These are phyloP conservation scores for Pygoscelis adeliae DNA, from an alignment of 2,113 vertebrate species.

Conservation along the genomic window DNA sequence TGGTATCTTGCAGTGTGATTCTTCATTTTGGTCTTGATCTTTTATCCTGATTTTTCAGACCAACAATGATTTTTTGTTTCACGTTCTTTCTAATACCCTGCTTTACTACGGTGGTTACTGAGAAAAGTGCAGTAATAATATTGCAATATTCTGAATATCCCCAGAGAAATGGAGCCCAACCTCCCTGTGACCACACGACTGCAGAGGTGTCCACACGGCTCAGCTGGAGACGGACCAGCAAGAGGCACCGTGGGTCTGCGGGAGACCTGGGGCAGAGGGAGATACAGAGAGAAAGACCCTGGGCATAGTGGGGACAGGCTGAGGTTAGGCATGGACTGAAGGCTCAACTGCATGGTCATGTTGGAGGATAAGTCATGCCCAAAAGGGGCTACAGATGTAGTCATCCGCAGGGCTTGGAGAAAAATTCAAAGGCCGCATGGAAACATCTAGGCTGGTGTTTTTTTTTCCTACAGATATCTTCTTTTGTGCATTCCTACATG, in stretches of 20 bases:
- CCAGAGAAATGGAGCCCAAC: neutral
- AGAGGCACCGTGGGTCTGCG: rapidly evolving
- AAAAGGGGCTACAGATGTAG: neutral
- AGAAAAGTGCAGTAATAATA: neutral
- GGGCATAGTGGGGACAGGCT: neutral
- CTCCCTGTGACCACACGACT: rapidly evolving
- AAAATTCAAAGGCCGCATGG: neutral
- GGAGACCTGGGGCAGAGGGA: neutral
- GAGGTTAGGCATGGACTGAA: neutral
- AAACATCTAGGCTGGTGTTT: neutral
- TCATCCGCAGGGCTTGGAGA: neutral
- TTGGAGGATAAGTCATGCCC: neutral
- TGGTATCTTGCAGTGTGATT: neutral
- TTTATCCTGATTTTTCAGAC: neutral
- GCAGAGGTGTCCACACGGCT: neutral
- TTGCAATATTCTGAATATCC: neutral
- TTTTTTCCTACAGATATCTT: too few species aligned
- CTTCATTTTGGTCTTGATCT: neutral
- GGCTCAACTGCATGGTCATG: neutral
- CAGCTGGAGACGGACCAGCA: neutral
- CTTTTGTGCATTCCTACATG: neutral
- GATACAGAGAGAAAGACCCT: too few species aligned
- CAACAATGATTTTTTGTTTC: neutral
- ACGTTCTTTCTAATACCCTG: neutral
- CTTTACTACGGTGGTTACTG: neutral